Base-by-base conservation (phyloP, 1,140 invertebrate species). In the Drosophila busckii region DNA sequence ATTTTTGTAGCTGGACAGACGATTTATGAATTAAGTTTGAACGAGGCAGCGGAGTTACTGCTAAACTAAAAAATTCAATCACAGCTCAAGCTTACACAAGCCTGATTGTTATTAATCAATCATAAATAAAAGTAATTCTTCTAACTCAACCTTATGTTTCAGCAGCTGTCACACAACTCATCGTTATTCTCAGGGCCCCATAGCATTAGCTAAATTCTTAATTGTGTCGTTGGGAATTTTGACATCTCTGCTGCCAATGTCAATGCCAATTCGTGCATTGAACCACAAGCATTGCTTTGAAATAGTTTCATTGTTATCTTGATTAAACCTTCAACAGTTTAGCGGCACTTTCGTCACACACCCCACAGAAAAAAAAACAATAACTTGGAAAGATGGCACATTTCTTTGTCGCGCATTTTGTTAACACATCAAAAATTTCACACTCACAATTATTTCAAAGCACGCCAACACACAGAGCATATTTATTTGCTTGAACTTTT, bases 251-350 rank as follows among this genome's bases (percentile, higher is more conserved):
- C 7, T 53, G 7, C 12, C 46, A 59, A 59, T 52, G 56, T 29
- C 56, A 60, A 45, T 60, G 56, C 4, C 56, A 20, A 2, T 20
- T 35, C 59, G 59, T 56, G 44, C 59, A 41, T 56, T 62, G 53
- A 62, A 56, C 59, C 42, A 4, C 53, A 49, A 49, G 44, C 26
- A 28, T 17, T 12, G n/a, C 8, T 1, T 6, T 38, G 8, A 25
- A 12, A 12, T 17, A 37, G 37, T 37, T 37, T 15, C n/a, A n/a
- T n/a, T n/a, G n/a, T n/a, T n/a, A n/a, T n/a, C n/a, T n/a, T 12
- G 2, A 12, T 3, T 12, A 12, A 44, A 22, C 58, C 52, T 62
- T 56, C 37, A 10, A 28, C 13, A 23, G 4, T 13, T 41, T 55
- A 9, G 31, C 12, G 4, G 41, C 13, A 54, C 42, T 62, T 62